phyloP scores from a whole-genome alignment of 2,888 invertebrate species.

The Mimachlamys varia region DNA sequence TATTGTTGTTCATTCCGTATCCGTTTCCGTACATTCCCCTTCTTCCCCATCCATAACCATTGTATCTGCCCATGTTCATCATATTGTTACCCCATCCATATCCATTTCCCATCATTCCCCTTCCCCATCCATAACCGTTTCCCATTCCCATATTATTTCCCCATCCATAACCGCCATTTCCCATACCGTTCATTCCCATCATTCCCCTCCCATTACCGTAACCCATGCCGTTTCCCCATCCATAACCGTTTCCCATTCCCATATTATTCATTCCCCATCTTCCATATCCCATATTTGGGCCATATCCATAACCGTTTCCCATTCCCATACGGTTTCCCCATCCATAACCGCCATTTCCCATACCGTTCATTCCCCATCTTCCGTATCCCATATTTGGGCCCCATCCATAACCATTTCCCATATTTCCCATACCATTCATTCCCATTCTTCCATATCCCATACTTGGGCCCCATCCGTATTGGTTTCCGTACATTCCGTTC shows the following conservation, averaged over 20 bases:
- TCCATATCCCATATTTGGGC: background rate
- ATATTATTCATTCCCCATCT: background rate
- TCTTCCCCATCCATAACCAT: background rate
- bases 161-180: too few relatives aligned
- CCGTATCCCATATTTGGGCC: background rate
- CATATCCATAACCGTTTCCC: background rate
- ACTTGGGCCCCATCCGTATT: background rate
- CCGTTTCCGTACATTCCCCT: background rate
- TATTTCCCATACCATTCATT: background rate
- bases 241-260: too few relatives aligned
- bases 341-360: background rate
- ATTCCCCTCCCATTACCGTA: too few relatives aligned
- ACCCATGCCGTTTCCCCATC: too few relatives aligned
- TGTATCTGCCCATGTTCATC: background rate
- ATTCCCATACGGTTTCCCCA: background rate
- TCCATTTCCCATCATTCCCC: background rate
- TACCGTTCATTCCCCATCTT: background rate
- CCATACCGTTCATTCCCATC: too few relatives aligned
- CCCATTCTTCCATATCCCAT: background rate
- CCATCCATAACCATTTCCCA: conserved; percentile 11
- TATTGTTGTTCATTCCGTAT: background rate
- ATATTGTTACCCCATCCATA: background rate
- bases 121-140: background rate
- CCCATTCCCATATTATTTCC: background rate
- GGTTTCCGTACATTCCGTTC: background rate